A percentile compares a stretch with the other conserved stretches of the same genome.
phyloP scores from a whole-genome alignment of 2,113 vertebrate genomes.

The Centropus unirufus region DNA sequence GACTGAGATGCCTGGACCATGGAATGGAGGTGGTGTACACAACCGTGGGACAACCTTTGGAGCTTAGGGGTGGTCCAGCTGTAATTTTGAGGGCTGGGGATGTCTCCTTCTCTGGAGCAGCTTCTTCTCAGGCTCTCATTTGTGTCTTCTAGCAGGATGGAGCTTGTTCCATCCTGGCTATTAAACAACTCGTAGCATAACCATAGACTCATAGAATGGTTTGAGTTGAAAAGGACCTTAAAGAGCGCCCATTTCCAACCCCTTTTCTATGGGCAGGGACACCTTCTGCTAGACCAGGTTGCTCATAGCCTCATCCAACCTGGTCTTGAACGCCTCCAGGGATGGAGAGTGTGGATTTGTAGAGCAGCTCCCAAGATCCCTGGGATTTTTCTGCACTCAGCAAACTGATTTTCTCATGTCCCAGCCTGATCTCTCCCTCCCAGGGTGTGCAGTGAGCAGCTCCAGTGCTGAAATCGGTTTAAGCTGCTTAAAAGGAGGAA shows the following conservation, averaged over 20 bases:
- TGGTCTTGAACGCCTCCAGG: no score
- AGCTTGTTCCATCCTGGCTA: not conserved
- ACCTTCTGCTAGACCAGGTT: no score
- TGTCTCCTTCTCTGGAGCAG: not conserved
- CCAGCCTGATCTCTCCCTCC: conserved; percentile 1
- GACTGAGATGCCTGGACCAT: not conserved
- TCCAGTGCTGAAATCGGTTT: not conserved
- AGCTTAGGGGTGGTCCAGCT: not conserved
- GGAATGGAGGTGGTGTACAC: rapidly evolving
- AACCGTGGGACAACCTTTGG: not conserved
- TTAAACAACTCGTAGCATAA: not conserved
- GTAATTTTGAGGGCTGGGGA: not conserved
- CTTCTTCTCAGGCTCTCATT: not conserved
- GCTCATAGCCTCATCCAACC: no score
- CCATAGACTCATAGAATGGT: no score
- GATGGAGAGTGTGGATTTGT: not conserved
- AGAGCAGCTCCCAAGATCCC: not conserved
- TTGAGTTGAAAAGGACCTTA: no score
- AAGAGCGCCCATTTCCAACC: no score
- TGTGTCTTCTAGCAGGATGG: not conserved
- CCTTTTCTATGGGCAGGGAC: no score
- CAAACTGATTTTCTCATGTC: not conserved
- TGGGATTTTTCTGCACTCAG: not conserved
- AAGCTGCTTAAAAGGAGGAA: not conserved
- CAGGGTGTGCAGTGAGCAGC: not conserved